Percentiles rank a stretch among this genome's conserved stretches.
These are phyloP conservation scores for Mohoua ochrocephala DNA, from an alignment of 2,113 vertebrate species.

Conservation along the genomic window DNA sequence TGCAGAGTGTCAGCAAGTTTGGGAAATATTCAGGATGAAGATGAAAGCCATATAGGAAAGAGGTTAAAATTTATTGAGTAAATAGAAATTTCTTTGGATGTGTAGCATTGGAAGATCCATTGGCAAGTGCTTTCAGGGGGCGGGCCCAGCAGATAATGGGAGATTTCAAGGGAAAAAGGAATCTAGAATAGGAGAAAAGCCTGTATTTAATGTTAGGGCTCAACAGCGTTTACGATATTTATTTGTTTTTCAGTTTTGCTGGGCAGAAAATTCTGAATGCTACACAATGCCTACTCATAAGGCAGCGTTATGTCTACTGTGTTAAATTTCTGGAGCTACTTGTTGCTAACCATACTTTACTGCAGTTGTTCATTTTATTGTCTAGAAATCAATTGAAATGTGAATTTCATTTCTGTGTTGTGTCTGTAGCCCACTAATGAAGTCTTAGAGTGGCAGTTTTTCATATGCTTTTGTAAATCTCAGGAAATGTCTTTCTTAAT, in stretches of 20 bases:
- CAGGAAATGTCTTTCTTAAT: background rate
- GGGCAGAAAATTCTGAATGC: background rate
- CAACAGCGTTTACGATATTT: background rate
- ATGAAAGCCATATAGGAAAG: background rate
- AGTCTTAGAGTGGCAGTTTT: background rate
- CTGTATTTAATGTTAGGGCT: background rate
- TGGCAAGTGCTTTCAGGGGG: background rate
- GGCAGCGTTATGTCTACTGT: background rate
- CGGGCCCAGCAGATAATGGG: background rate
- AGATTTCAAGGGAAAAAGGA: background rate
- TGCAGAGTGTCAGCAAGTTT: rapidly evolving
- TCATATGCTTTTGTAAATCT: background rate
- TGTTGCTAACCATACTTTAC: background rate
- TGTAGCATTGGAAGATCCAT: background rate
- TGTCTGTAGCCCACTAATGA: background rate
- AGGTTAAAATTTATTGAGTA: background rate
- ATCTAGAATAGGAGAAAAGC: background rate
- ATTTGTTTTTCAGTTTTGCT: background rate
- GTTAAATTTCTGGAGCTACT: background rate
- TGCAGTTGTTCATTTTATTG: background rate
- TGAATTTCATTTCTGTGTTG: background rate
- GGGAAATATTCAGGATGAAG: background rate
- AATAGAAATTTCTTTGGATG: background rate
- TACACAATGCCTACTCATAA: background rate
- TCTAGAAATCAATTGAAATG: background rate